phyloP scores from a whole-genome alignment of 2,113 vertebrate genomes.

The Myotis davidii region DNA sequence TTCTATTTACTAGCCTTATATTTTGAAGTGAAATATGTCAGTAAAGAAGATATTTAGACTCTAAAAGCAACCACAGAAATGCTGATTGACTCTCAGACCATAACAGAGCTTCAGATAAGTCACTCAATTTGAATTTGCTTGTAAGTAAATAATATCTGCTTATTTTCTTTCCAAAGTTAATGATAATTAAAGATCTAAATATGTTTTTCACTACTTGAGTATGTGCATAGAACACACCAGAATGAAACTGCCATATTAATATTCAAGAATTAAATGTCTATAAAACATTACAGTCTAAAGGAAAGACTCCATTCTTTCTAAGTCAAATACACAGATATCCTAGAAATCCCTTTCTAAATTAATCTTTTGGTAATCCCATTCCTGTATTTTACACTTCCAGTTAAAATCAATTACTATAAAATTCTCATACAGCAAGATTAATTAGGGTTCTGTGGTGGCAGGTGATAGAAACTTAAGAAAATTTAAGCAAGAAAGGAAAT shows the following conservation, averaged over 20 bases:
- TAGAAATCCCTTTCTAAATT: neutral
- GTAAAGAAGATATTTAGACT: neutral
- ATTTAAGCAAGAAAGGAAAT: constrained; percentile 10
- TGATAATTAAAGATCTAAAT: neutral
- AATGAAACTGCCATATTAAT: neutral
- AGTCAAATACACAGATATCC: neutral
- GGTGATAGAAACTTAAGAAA: neutral
- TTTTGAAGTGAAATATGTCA: neutral
- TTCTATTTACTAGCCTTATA: neutral
- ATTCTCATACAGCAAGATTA: neutral
- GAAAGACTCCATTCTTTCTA: neutral
- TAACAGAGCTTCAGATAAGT: neutral
- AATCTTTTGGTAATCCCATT: neutral
- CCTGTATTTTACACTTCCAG: neutral
- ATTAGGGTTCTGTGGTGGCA: neutral
- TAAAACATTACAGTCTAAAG: neutral
- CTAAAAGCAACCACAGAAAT: neutral
- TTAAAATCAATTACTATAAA: constrained; percentile 20
- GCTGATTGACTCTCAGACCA: neutral
- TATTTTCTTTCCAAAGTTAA: neutral
- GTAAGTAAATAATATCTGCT: neutral
- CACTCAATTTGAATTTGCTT: neutral
- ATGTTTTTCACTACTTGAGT: neutral
- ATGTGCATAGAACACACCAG: neutral
- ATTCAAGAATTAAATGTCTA: neutral